Percentiles rank a stretch among this genome's conserved stretches.
phyloP scores from a whole-genome alignment of 2,888 invertebrate species.

The Drosophila helvetica region DNA sequence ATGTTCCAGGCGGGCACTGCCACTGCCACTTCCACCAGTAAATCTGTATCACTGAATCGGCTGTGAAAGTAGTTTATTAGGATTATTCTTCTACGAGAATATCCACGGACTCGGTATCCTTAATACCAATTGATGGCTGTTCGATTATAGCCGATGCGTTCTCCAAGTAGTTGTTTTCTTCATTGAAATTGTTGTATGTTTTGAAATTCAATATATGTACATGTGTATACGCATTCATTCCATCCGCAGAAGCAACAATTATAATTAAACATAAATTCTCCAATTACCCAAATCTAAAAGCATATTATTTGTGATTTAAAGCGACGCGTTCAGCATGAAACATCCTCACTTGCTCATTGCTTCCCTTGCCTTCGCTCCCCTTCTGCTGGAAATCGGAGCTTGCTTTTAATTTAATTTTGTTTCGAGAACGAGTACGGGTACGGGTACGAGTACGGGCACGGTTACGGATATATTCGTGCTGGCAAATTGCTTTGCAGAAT shows the following conservation, averaged over 20 bases:
- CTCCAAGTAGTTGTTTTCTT: no score
- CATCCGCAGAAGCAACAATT: not conserved
- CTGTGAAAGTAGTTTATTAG: conserved; percentile 9
- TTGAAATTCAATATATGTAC: no score
- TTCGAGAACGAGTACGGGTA: not conserved
- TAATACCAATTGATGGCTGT: no score
- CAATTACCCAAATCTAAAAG: conserved; percentile 7
- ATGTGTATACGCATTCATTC: no score
- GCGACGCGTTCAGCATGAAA: conserved; percentile 15
- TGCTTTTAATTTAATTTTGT: conserved; percentile 29
- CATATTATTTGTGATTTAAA: conserved; percentile 17
- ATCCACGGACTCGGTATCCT: no score
- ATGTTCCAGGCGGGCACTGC: conserved; percentile 14
- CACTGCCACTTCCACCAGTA: not conserved
- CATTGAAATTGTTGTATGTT: no score
- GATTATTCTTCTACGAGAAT: not conserved
- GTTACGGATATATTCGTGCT: conserved; percentile 56
- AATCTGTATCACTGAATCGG: not conserved
- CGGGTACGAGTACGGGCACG: conserved; percentile 3
- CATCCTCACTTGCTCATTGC: not conserved
- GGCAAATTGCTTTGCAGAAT: conserved; percentile 63
- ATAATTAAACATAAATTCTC: not conserved
- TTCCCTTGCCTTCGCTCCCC: not conserved
- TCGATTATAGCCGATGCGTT: no score
- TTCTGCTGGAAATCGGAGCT: conserved; percentile 12